Conservation (phyloP, 2,888 invertebrate species). For the Agrochola circellaris region DNA sequence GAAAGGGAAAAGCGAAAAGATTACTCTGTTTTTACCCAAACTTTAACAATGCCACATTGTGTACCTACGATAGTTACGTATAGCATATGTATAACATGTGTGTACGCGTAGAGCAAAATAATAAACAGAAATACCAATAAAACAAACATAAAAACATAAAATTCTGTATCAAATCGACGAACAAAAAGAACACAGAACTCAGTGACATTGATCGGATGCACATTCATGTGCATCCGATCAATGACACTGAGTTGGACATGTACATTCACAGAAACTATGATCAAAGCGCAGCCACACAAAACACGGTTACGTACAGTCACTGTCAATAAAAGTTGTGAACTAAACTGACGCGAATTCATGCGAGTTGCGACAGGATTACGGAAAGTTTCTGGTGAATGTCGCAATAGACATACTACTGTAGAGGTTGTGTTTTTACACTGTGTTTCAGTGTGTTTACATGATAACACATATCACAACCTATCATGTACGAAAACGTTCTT, state of each 20-base stretch:
- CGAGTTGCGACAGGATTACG: slow-evolving; percentile 11
- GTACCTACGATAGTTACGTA: background rate
- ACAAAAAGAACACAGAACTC: no score
- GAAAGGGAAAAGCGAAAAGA: background rate
- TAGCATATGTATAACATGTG: background rate
- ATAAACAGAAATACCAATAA: background rate
- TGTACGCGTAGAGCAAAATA: background rate
- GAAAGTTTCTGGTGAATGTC: slow-evolving; percentile 5
- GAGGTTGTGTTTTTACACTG: background rate
- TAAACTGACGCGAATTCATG: slow-evolving; percentile 15
- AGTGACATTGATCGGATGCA: no score
- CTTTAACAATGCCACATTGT: background rate
- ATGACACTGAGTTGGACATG: slow-evolving; percentile 2
- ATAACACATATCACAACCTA: background rate
- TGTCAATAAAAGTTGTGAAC: slow-evolving; percentile 31
- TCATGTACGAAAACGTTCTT: background rate
- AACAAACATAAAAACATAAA: background rate
- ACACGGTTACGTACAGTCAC: slow-evolving; percentile 34
- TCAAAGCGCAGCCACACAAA: slow-evolving; percentile 11
- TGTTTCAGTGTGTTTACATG: background rate
- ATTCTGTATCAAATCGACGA: background rate
- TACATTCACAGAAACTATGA: slow-evolving; percentile 19
- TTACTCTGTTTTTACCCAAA: background rate
- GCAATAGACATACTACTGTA: background rate
- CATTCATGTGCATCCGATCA: slow-evolving; percentile 6